Conservation (phyloP, 2,113 vertebrate genomes). For the Etheostoma cragini region DNA sequence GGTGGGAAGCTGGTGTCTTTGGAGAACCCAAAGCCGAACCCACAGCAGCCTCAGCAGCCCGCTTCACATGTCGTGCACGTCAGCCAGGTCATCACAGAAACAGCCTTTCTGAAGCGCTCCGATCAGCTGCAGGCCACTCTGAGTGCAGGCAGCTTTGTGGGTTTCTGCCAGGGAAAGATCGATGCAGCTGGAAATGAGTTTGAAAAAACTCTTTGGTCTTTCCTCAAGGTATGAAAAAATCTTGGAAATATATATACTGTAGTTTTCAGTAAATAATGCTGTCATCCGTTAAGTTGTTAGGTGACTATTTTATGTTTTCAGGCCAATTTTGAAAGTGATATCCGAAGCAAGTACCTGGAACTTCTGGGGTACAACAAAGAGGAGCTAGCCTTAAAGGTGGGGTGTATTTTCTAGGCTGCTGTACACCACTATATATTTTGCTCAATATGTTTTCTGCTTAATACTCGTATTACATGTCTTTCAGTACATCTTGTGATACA, state of each 20-base stretch:
- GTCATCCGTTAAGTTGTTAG: background rate
- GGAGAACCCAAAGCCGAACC: constrained; percentile 83
- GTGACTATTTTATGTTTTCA: constrained; percentile 63
- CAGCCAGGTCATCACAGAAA: constrained; percentile 95
- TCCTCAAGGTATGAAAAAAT: constrained; percentile 89
- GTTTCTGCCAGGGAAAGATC: constrained; percentile 92
- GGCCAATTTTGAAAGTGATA: constrained; percentile 95
- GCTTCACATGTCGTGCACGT: constrained; percentile 83
- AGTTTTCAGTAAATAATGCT: background rate
- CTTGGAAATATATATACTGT: background rate
- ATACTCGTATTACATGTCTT: background rate
- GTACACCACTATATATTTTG: background rate
- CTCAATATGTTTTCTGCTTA: background rate
- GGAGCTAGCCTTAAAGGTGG: constrained; percentile 92
- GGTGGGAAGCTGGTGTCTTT: constrained; percentile 95
- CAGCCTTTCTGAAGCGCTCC: constrained; percentile 89
- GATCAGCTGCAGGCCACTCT: constrained; percentile 90
- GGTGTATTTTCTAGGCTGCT: background rate
- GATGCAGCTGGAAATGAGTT: constrained; percentile 88
- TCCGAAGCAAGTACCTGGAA: constrained; percentile 92
- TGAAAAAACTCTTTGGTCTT: constrained; percentile 94
- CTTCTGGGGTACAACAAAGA: constrained; percentile 94
- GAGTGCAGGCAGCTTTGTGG: constrained; percentile 85
- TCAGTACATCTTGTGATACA: background rate
- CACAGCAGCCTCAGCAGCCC: constrained; percentile 82